These are phyloP conservation scores for Solen grandis DNA, from an alignment of 1,140 invertebrate species.

Conservation along the genomic window DNA sequence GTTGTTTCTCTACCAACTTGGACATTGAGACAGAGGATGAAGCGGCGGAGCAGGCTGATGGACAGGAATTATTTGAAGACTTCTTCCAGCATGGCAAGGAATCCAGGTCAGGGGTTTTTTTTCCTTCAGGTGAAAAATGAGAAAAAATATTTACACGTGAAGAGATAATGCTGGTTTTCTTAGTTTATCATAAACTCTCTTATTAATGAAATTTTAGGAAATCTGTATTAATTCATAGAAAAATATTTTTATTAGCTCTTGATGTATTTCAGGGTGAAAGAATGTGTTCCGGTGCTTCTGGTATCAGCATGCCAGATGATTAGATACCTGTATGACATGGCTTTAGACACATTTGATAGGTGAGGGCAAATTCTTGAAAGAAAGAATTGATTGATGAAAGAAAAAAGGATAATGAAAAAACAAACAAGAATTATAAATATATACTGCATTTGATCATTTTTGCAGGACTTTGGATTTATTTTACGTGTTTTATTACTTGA, in stretches of 20 bases:
- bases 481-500: no score
- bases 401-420: no score
- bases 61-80: slow-evolving; percentile 63
- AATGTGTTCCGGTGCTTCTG: slow-evolving; percentile 67
- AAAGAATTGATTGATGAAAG: not conserved
- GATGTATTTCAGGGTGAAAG: slow-evolving; percentile 56
- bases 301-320: slow-evolving; percentile 77
- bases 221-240: no score
- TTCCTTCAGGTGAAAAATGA: no score
- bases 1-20: slow-evolving; percentile 88
- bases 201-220: no score
- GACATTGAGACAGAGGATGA: slow-evolving; percentile 70
- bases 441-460: no score
- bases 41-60: slow-evolving; percentile 55
- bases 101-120: slow-evolving; percentile 29
- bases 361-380: slow-evolving; percentile 63
- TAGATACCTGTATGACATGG: slow-evolving; percentile 80
- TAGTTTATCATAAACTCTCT: no score
- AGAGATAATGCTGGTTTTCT: no score
- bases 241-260: no score
- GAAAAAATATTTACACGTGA: no score
- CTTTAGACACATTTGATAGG: slow-evolving; percentile 80
- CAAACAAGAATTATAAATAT: no score
- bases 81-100: slow-evolving; percentile 72
- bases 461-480: no score